These are phyloP conservation scores for Erpobdella octoculata DNA, from an alignment of 2,888 invertebrate species.

Conservation along the genomic window DNA sequence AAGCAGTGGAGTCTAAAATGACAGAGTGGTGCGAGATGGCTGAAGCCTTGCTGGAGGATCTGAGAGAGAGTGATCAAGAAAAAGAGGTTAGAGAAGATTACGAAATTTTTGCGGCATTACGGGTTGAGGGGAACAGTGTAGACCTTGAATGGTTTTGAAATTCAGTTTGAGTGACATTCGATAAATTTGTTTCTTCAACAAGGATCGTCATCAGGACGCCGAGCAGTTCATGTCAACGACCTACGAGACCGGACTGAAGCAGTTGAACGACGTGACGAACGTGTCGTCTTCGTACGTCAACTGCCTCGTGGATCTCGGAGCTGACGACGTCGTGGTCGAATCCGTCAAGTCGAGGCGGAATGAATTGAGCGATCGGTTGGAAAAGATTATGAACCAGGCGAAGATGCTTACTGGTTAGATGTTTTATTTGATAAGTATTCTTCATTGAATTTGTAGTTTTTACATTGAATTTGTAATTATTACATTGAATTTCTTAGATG, in stretches of 20 bases:
- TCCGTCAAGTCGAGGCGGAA: slow-evolving; percentile 73
- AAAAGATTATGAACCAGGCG: slow-evolving; percentile 66
- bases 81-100: neutral
- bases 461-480: no score
- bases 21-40: slow-evolving; percentile 48
- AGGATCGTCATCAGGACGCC: slow-evolving; percentile 60
- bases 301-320: slow-evolving; percentile 64
- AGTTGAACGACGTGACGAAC: slow-evolving; percentile 71
- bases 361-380: slow-evolving; percentile 71
- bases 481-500: no score
- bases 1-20: slow-evolving; percentile 71
- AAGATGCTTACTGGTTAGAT: slow-evolving; percentile 70
- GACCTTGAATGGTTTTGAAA: neutral
- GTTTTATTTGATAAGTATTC: no score
- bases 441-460: no score
- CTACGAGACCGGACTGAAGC: slow-evolving; percentile 72
- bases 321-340: slow-evolving; percentile 71
- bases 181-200: slow-evolving; percentile 46
- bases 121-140: neutral
- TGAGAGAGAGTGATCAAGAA: slow-evolving; percentile 58
- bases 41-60: slow-evolving; percentile 78
- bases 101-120: neutral
- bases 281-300: slow-evolving; percentile 52
- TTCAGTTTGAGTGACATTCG: neutral
- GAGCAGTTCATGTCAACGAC: slow-evolving; percentile 79